Evolutionary conservation across 2,113 vertebrate genomes (phyloP), one percentile per base, ranked within the genome.

Genomic region (Microcebus tavaratra): DNA sequence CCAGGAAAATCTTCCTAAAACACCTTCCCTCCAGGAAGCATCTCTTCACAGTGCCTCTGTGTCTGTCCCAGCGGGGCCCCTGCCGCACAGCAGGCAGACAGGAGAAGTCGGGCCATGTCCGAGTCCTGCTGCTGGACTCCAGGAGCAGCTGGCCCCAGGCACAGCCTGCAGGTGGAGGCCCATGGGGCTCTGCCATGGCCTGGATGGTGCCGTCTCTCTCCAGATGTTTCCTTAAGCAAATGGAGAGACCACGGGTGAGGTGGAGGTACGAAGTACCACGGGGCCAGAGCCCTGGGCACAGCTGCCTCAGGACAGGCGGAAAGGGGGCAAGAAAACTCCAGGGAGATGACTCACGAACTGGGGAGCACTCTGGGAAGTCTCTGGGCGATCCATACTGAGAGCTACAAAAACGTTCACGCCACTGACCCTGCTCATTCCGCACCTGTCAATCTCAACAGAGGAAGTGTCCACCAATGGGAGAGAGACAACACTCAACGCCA

Each of bases 31-130:
- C 13, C 27, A 14, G 31, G 31, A 63, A 8, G 14, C 18, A 0
- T 34, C 75, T 11, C 27, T 36, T 36, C 34, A 4, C 14, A 78
- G 34, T 27, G 4, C 5, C 25, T 31, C 18, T 63, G 31, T 4
- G 48, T 63, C 72, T 67, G 23, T 48, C 50, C 42, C n/a, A 45
- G 20, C 18, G 11, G 36, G 39, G 20, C 48, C 45, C 48, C 36
- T 67, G n/a, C 12, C 27, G 27, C 65, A 23, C 70, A 84, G 48
- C n/a, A 45, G 34, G 6, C 21, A 48, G 21, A 48, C 2, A 39
- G 25, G 12, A 42, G 21, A 39, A 63, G 31, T 0, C 20, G 0
- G 3, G 8, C 34, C 2, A 1, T 5, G 68, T 42, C 59, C 42
- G 5, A 0, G 20, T 23, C 48, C n/a, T n/a, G n/a, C 10, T 2